Evolutionary conservation across 2,113 vertebrate genomes (phyloP).

Genomic region (Percina caprodes): DNA sequence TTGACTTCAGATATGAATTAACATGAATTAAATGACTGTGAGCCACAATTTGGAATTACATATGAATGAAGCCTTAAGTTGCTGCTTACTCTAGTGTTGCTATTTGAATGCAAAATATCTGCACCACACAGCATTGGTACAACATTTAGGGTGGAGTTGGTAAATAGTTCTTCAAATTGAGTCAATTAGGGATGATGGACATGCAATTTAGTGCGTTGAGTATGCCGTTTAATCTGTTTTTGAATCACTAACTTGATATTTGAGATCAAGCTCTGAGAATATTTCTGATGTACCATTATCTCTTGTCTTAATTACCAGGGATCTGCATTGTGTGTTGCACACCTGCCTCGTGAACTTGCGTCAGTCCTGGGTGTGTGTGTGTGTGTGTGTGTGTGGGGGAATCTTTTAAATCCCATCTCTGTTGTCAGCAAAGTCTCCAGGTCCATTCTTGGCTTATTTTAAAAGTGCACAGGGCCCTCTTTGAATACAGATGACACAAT

Average conservation of each 20-base stretch:
- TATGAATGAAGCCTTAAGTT: background rate
- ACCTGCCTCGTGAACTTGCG: conserved; percentile 51
- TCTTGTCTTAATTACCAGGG: conserved; percentile 29
- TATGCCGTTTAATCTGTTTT: conserved; percentile 1
- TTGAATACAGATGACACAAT: conserved; percentile 75
- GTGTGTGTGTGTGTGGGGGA: too few relatives aligned
- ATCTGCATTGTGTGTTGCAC: conserved; percentile 39
- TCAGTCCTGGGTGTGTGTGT: conserved; percentile 50
- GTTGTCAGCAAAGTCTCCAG: conserved; percentile 45
- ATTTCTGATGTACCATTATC: conserved; percentile 26
- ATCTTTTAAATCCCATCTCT: conserved; percentile 49
- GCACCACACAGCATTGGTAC: background rate
- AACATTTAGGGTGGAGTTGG: background rate
- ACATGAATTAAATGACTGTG: background rate
- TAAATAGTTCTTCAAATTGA: background rate
- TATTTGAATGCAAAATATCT: background rate
- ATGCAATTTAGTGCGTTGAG: conserved; percentile 1
- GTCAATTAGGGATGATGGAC: conserved; percentile 6
- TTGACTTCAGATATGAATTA: conserved; percentile 3
- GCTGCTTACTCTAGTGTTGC: background rate
- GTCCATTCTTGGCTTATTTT: conserved; percentile 46
- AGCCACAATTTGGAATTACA: background rate
- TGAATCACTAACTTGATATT: conserved; percentile 27
- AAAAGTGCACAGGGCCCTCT: conserved; percentile 38
- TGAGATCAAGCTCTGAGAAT: conserved; percentile 1